phyloP scores from a whole-genome alignment of 2,888 invertebrate species.

The Marasmarcha lunaedactyla region DNA sequence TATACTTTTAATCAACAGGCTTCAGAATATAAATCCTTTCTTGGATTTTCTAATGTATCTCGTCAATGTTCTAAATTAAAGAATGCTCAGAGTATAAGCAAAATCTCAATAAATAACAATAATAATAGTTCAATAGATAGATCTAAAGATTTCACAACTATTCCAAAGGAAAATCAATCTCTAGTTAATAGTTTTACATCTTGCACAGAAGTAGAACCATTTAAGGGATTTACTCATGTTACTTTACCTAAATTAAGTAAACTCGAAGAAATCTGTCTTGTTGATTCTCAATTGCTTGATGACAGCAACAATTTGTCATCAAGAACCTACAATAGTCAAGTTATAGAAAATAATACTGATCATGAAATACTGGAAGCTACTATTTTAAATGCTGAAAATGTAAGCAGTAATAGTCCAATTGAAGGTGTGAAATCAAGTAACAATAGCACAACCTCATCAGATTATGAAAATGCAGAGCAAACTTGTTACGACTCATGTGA shows the following conservation, averaged over 20 bases:
- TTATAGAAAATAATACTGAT: neutral
- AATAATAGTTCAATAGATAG: too few relatives aligned
- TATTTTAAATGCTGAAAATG: neutral
- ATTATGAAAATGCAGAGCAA: too few relatives aligned
- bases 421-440: neutral
- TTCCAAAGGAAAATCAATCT: too few relatives aligned
- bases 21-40: neutral
- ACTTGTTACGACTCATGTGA: slow-evolving; percentile 36
- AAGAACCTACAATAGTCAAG: slow-evolving; percentile 4
- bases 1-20: neutral
- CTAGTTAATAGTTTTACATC: too few relatives aligned
- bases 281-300: slow-evolving; percentile 1
- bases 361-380: slow-evolving; percentile 19
- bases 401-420: neutral
- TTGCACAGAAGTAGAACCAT: slow-evolving; percentile 27
- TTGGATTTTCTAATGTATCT: neutral
- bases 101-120: too few relatives aligned
- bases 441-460: too few relatives aligned
- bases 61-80: too few relatives aligned
- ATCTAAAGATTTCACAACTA: too few relatives aligned
- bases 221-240: slow-evolving; percentile 28
- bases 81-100: too few relatives aligned
- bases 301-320: neutral
- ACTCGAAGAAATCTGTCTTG: slow-evolving; percentile 2
- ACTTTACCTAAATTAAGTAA: neutral